Evolutionary conservation across 30 jellyfish, hydroid and myxozoan species (phyloP), one percentile per base, ranked within the genome.

Genomic region (Aurelia sp.): DNA sequence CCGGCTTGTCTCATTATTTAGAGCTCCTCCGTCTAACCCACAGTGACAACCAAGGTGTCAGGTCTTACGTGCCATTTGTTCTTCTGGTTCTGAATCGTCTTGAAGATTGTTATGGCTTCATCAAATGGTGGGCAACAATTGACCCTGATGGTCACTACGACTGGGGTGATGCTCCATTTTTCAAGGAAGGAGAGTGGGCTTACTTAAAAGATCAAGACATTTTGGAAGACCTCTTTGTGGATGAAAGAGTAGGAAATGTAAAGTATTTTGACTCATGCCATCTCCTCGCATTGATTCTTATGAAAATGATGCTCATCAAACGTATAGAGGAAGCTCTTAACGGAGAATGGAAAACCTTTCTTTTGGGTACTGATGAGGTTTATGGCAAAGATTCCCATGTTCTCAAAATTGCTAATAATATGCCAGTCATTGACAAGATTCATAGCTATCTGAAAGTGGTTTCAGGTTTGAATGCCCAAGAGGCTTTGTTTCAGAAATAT

Each of bases 41-140:
- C 18, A 17, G 80, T 51, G 87, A 76, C 60, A 76, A 76, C 62
- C 87, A n/a, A 53, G 87, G 87, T n/a, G n/a, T 76, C 13, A 21
- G 87, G 9, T 16, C n/a, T 27, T 58, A 76, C 30, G 58, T 57
- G 13, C 87, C 87, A n/a, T 76, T 58, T 22, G 58, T 76, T 13
- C 78, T 76, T 22, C 58, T 53, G 48, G 87, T 50, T 33, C 38
- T 51, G 79, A 53, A 76, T 22, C 24, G 70, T 5, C 33, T 60
- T n/a, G 70, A 60, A 11, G 70, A 60, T 60, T 60, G 70, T 60
- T 76, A 76, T 57, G 87, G 58, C 31, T 76, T 76, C 62, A 51
- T 76, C 52, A 76, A 76, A 76, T 76, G 87, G 87, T 76, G 87
- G 87, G 70, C 70, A n/a, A 60, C 70, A 60, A 60, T 60, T 60